A percentile compares a stretch with the other conserved stretches of the same genome.
Conservation (phyloP, 2,797 vertebrate genomes). For the Selene dorsalis region DNA sequence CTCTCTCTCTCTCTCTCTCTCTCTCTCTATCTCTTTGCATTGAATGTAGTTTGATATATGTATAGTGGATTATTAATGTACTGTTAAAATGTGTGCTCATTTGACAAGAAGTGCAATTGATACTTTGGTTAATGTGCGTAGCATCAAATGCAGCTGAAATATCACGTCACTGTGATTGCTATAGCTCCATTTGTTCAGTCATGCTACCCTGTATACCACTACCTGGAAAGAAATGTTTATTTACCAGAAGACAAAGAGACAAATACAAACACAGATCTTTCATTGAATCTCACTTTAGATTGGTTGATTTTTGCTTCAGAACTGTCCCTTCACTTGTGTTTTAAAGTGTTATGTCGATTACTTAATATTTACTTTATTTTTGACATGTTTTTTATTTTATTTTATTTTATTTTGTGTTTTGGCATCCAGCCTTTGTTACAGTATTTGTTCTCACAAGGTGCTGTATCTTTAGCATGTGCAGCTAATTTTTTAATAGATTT, state of each 20-base stretch:
- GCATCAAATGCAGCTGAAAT: constrained; percentile 75
- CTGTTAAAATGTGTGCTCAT: constrained; percentile 81
- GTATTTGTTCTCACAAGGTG: constrained; percentile 67
- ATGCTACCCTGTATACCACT: constrained; percentile 75
- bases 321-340: constrained; percentile 45
- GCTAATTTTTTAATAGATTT: constrained; percentile 65
- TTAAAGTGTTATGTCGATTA: constrained; percentile 59
- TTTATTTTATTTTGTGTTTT: constrained; percentile 47
- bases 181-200: constrained; percentile 66
- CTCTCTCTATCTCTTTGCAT: constrained; percentile 71
- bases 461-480: constrained; percentile 81
- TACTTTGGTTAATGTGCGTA: constrained; percentile 78
- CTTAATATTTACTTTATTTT: constrained; percentile 54
- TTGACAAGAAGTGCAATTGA: constrained; percentile 86
- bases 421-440: constrained; percentile 66
- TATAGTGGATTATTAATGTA: constrained; percentile 84
- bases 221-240: constrained; percentile 59
- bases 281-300: constrained; percentile 52
- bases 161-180: constrained; percentile 63
- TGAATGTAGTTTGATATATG: constrained; percentile 87
- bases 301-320: constrained; percentile 54
- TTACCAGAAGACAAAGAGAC: constrained; percentile 47
- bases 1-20: constrained; percentile 29
- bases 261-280: constrained; percentile 54
- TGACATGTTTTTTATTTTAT: constrained; percentile 11